phyloP scores from a whole-genome alignment of 2,888 invertebrate genomes.

The Acrocyrtus sp. region DNA sequence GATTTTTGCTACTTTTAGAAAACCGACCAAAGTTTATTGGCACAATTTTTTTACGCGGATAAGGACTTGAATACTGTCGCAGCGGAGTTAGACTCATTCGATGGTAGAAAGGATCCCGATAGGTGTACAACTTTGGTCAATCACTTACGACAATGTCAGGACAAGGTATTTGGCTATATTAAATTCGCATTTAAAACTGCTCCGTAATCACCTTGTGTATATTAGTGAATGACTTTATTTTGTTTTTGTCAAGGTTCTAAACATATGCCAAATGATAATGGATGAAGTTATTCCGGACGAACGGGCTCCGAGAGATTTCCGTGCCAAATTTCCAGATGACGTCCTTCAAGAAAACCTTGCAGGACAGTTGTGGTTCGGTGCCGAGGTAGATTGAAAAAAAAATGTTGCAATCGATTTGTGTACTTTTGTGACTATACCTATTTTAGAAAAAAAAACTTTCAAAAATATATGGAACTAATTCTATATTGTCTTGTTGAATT shows the following conservation, averaged over 20 bases:
- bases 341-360: conserved; percentile 97
- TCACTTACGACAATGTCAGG: conserved; percentile 92
- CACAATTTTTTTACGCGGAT: conserved; percentile 98
- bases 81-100: conserved; percentile 97
- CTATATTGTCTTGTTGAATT: conserved; percentile 63
- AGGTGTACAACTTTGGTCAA: conserved; percentile 95
- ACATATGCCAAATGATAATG: conserved; percentile 95
- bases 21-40: conserved; percentile 91
- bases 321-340: conserved; percentile 99
- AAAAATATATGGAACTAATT: not conserved
- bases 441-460: not conserved
- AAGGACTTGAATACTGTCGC: conserved; percentile 95
- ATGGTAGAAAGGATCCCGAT: conserved; percentile 98
- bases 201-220: too few species aligned
- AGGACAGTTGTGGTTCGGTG: conserved; percentile 99
- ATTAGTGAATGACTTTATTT: not conserved
- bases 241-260: conserved; percentile 75
- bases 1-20: conserved; percentile 73
- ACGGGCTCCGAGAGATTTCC: conserved; percentile 91
- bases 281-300: conserved; percentile 88
- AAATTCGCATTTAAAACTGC: too few species aligned
- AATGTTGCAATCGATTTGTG: not conserved
- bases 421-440: not conserved
- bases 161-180: conserved; percentile 69
- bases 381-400: conserved; percentile 77